Evolutionary conservation across 2,888 invertebrate genomes (phyloP), one percentile per base, ranked within the genome.

Genomic region (Dicyrtoma fusca): DNA sequence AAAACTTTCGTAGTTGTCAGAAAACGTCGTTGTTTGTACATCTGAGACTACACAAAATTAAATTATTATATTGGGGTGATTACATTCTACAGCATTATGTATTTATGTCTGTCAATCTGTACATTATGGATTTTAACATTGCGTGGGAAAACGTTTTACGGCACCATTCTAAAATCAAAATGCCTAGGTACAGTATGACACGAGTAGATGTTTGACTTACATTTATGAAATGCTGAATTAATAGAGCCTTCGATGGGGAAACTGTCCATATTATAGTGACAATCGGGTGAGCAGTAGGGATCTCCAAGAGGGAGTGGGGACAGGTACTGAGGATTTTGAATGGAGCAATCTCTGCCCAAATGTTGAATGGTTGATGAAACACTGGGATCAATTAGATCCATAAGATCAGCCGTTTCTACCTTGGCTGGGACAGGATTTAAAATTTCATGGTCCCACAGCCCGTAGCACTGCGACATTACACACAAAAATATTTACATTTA

Each of bases 401-500:
- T 25, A 4, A 79, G 75, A 51, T 78, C 79, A 1, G 78, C 71
- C 4, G 74, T 51, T 44, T 79, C 78, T 14, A 80, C 63, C 61
- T 79, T 80, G 5, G 74, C 75, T 2, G 70, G 72, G 0, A 74
- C 69, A 1, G 75, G 74, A 63, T 74, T 75, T 51, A 76, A 65
- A 55, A 66, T 62, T 25, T 79, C 79, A 17, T 73, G 74, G 0
- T 79, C 80, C 80, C 79, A 80, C 69, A 79, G 72, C 14, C 76
- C 75, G 25, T 76, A 76, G 45, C 70, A 76, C 76, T 76, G 44
- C 11, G 49, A 53, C 11, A 11, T 6, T 8, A 14, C 17, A 63
- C 19, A 63, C 44, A 45, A n/a, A n/a, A n/a, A n/a, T n/a, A n/a
- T n/a, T n/a, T n/a, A n/a, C n/a, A n/a, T n/a, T n/a, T n/a, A n/a